These are phyloP conservation scores for Oxyteleia sp. DNA, from an alignment of 2,888 invertebrate genomes.

Conservation along the genomic window DNA sequence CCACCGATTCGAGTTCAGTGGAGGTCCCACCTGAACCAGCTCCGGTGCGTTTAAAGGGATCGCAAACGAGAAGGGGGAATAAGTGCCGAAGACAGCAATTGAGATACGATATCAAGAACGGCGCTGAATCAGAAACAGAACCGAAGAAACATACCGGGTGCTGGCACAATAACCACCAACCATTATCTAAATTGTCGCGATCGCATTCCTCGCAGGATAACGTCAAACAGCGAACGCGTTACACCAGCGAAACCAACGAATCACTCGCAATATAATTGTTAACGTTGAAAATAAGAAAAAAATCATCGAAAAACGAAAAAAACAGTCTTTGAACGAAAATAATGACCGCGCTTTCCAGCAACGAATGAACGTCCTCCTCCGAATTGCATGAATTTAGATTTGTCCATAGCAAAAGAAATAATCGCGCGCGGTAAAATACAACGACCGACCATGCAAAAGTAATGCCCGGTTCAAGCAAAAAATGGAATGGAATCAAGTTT, in stretches of 20 bases:
- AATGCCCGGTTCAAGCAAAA: too few relatives aligned
- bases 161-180: slow-evolving; percentile 12
- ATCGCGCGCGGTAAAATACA: too few relatives aligned
- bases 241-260: slow-evolving; percentile 34
- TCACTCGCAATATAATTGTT: slow-evolving; percentile 28
- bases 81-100: slow-evolving; percentile 68
- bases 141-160: slow-evolving; percentile 45
- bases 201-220: neutral
- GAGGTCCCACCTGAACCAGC: slow-evolving; percentile 71
- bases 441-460: too few relatives aligned
- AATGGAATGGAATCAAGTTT: too few relatives aligned
- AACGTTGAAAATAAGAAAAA: slow-evolving; percentile 3
- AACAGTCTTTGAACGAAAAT: too few relatives aligned
- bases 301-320: too few relatives aligned
- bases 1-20: slow-evolving; percentile 81
- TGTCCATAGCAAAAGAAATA: too few relatives aligned
- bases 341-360: too few relatives aligned
- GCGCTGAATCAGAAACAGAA: slow-evolving; percentile 50
- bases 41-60: slow-evolving; percentile 61
- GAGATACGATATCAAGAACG: slow-evolving; percentile 70
- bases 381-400: too few relatives aligned
- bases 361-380: too few relatives aligned
- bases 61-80: slow-evolving; percentile 52
- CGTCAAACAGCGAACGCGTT: too few relatives aligned
- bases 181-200: neutral